These are phyloP conservation scores for Rhabdophis nuchalis DNA, from an alignment of 2,797 vertebrate species.

Conservation along the genomic window DNA sequence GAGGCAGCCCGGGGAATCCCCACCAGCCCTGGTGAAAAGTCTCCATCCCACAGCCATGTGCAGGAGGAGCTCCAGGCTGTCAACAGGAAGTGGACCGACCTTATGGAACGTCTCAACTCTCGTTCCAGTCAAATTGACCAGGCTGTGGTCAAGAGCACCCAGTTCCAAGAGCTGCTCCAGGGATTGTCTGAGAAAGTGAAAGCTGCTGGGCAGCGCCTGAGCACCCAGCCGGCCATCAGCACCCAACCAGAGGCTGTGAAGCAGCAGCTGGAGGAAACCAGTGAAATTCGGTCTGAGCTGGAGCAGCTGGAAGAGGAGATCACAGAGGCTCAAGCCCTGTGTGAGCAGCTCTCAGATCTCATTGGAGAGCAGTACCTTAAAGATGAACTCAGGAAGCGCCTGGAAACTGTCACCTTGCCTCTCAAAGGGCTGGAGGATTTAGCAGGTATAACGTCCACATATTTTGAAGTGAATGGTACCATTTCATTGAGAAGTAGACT, in stretches of 20 bases:
- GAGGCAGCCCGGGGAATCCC: constrained; percentile 88
- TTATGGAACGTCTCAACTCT: constrained; percentile 80
- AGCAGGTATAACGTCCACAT: constrained; percentile 76
- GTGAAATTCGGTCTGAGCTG: constrained; percentile 90
- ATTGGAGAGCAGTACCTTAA: constrained; percentile 93
- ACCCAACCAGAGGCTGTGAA: constrained; percentile 90
- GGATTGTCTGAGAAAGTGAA: constrained; percentile 83
- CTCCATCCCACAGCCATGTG: constrained; percentile 80
- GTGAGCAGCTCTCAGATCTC: constrained; percentile 84
- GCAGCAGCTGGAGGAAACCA: constrained; percentile 88
- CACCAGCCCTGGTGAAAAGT: constrained; percentile 75
- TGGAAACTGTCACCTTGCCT: constrained; percentile 85
- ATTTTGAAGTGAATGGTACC: not conserved
- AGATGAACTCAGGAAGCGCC: constrained; percentile 91
- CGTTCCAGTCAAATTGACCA: constrained; percentile 88
- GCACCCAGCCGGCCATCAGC: constrained; percentile 83
- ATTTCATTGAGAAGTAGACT: not conserved
- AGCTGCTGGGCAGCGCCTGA: constrained; percentile 79
- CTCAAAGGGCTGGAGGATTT: constrained; percentile 90
- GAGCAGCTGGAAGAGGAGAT: constrained; percentile 82
- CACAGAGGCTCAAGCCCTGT: constrained; percentile 81
- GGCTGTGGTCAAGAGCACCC: constrained; percentile 86
- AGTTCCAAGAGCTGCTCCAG: constrained; percentile 85
- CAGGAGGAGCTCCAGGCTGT: constrained; percentile 81
- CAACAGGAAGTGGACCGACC: constrained; percentile 85